These are phyloP conservation scores for Drymodes brunneopygia DNA, from an alignment of 2,113 vertebrate genomes.

Conservation along the genomic window DNA sequence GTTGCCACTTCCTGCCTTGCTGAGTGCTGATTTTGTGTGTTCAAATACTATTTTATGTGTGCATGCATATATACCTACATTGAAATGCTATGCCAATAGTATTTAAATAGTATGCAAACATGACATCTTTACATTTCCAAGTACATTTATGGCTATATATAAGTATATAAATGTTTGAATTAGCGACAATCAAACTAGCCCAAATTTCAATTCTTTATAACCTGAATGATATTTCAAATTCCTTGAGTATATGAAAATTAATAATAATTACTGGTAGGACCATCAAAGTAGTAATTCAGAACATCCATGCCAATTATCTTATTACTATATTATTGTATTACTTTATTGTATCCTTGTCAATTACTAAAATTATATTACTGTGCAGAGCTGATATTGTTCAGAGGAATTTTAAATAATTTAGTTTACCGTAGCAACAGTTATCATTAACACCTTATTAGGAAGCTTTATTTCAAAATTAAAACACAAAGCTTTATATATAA, in stretches of 20 bases:
- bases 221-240: neutral
- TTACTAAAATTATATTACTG: neutral
- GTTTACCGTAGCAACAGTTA: neutral
- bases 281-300: neutral
- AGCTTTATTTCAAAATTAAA: neutral
- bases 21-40: neutral
- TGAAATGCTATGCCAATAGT: neutral
- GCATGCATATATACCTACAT: neutral
- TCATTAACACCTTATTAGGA: neutral
- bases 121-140: neutral
- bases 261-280: neutral
- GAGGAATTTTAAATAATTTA: neutral
- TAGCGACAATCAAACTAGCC: neutral
- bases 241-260: neutral
- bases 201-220: neutral
- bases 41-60: neutral
- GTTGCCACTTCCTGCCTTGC: neutral
- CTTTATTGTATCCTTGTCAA: neutral
- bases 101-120: neutral
- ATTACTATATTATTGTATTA: neutral
- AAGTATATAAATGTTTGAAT: neutral
- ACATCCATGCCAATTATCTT: neutral
- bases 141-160: neutral
- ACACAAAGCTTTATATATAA: neutral
- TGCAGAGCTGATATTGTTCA: neutral